Conservation (phyloP, 1,140 invertebrate genomes). For the Lanistes nyassanus region DNA sequence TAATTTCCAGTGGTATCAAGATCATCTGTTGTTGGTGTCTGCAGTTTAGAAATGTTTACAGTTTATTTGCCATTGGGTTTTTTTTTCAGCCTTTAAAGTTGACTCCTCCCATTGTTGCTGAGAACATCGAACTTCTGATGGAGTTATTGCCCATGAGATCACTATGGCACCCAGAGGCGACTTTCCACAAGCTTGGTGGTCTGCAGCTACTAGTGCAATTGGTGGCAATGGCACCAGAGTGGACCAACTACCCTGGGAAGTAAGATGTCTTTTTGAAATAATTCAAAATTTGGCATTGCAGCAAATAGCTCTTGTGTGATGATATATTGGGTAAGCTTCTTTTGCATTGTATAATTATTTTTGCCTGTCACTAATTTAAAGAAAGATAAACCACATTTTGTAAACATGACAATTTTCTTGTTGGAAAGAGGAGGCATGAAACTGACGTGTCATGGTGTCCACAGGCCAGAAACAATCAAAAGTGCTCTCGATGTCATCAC, state of each 20-base stretch:
- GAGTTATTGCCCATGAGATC: constrained; percentile 80
- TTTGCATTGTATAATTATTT: too few species aligned
- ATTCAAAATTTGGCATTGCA: background rate
- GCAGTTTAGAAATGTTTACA: too few species aligned
- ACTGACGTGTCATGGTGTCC: constrained; percentile 35
- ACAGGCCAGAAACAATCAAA: constrained; percentile 86
- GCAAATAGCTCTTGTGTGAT: too few species aligned
- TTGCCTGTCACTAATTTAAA: too few species aligned
- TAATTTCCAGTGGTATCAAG: background rate
- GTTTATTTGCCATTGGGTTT: background rate
- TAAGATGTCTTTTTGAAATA: constrained; percentile 59
- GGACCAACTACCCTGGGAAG: constrained; percentile 86
- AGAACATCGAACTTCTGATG: constrained; percentile 84
- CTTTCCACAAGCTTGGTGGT: constrained; percentile 85
- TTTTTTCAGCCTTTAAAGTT: constrained; percentile 71
- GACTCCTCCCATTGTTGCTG: constrained; percentile 80
- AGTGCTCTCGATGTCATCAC: constrained; percentile 90
- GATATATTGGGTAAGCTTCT: too few species aligned
- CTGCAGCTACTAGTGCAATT: constrained; percentile 85
- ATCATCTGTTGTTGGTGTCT: background rate
- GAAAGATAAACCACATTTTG: too few species aligned
- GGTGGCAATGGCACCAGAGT: constrained; percentile 88
- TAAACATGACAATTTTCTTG: too few species aligned
- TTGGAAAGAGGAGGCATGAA: too few species aligned
- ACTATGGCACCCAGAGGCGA: constrained; percentile 87